Evolutionary conservation across 1,140 invertebrate genomes (phyloP), one percentile per base, ranked within the genome.

Genomic region (Triops longicaudatus): DNA sequence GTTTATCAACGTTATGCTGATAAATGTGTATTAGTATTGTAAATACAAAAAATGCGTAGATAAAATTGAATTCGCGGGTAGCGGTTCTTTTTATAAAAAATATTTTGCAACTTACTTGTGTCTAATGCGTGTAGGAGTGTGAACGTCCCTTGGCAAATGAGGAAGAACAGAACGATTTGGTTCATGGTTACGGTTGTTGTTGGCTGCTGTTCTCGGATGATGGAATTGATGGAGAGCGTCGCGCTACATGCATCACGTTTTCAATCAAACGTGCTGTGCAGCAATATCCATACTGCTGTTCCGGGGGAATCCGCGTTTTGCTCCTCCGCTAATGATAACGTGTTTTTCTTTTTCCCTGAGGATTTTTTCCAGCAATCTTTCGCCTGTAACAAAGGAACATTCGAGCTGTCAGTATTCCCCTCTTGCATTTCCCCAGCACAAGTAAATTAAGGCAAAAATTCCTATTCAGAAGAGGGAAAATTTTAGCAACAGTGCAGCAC

Each of bases 261-360:
- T 63, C 50, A 63, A 63, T 63, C 50, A 63, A 63, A 63, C 14
- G 17, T 63, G 50, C 50, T 63, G 50, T 63, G 50, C 50, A 63
- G 50, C 50, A 63, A 63, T 63, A 63, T n/a, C 50, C 50, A 63
- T n/a, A 14, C 17, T 14, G 14, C 50, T 22, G 17, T n/a, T 12
- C 50, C 1, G 22, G 22, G 22, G 50, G 17, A 10, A 4, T 37
- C 31, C 31, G 31, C 31, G 31, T 37, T 37, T 37, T 37, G 31
- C 31, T 37, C n/a, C n/a, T n/a, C n/a, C 31, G 31, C 31, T 37
- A 37, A 37, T 37, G 31, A 37, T 37, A 37, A 37, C 31, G 31
- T 7, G 31, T 37, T 37, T 37, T 37, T 7, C 7, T 37, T 37
- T 37, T 37, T 37, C 31, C 31, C 31, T 7, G 31, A 37, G 31